Evolutionary conservation across 2,888 invertebrate genomes (phyloP).

Genomic region (Syrphus vitripennis): DNA sequence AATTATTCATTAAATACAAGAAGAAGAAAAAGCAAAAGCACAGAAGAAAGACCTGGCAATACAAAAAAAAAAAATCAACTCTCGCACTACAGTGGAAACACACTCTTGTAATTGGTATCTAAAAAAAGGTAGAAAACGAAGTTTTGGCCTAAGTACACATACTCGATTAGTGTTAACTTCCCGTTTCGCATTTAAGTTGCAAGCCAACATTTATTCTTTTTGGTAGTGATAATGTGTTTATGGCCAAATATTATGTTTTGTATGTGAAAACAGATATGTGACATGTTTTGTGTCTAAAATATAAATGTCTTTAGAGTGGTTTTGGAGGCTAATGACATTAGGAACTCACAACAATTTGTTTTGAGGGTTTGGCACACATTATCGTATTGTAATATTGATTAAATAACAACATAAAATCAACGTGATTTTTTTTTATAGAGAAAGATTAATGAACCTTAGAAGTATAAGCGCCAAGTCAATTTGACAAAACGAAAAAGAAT

Average conservation of each 20-base stretch:
- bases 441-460: not conserved
- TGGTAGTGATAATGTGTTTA: not conserved
- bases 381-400: conserved; percentile 9
- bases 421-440: not conserved
- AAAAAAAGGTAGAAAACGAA: not conserved
- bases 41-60: conserved; percentile 16
- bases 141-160: conserved; percentile 4
- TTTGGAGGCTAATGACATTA: not conserved
- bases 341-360: not conserved
- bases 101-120: conserved; percentile 18
- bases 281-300: not conserved
- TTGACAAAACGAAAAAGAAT: not conserved
- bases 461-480: not conserved
- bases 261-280: not conserved
- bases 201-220: not conserved
- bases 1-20: conserved; percentile 62
- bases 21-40: not conserved
- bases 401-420: not conserved
- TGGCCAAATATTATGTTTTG: conserved; percentile 6
- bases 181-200: not conserved
- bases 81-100: not conserved
- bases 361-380: not conserved
- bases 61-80: no score
- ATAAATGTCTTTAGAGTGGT: not conserved
- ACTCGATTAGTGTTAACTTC: conserved; percentile 10